These are phyloP conservation scores for Heterotis niloticus DNA, from an alignment of 2,113 vertebrate species.

Conservation along the genomic window DNA sequence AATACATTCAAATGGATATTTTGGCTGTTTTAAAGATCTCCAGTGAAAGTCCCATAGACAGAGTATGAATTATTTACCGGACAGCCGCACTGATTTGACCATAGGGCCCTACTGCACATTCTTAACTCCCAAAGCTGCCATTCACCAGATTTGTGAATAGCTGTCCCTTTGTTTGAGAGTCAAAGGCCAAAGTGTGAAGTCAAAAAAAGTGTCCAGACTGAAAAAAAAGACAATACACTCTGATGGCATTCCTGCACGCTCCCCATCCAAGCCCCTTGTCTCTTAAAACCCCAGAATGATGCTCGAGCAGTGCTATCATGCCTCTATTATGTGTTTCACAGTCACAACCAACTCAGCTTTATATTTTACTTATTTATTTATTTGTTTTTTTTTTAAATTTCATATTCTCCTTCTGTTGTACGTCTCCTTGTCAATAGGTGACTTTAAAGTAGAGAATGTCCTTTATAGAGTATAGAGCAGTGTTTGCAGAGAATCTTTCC, in stretches of 20 bases:
- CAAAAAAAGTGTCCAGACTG: neutral
- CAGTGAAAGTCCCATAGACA: neutral
- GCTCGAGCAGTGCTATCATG: neutral
- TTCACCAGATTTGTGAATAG: neutral
- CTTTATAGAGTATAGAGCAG: conserved; percentile 14
- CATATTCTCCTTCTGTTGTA: conserved; percentile 3
- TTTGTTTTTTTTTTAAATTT: neutral
- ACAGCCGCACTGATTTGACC: neutral
- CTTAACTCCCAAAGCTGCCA: neutral
- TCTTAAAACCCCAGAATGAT: conserved; percentile 5
- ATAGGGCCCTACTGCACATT: neutral
- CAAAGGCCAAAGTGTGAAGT: neutral
- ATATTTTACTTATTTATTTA: neutral
- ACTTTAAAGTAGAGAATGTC: too few species aligned
- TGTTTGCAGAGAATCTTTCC: neutral
- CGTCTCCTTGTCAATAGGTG: conserved; percentile 1
- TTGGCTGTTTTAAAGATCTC: neutral
- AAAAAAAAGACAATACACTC: neutral
- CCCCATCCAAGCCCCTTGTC: neutral
- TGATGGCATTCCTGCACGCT: neutral
- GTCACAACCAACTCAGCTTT: neutral
- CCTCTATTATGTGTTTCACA: neutral
- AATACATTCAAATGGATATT: neutral
- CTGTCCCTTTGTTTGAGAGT: neutral
- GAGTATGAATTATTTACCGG: neutral